Conservation (phyloP, 2,797 vertebrate genomes). For the Gymnodraco acuticeps region DNA sequence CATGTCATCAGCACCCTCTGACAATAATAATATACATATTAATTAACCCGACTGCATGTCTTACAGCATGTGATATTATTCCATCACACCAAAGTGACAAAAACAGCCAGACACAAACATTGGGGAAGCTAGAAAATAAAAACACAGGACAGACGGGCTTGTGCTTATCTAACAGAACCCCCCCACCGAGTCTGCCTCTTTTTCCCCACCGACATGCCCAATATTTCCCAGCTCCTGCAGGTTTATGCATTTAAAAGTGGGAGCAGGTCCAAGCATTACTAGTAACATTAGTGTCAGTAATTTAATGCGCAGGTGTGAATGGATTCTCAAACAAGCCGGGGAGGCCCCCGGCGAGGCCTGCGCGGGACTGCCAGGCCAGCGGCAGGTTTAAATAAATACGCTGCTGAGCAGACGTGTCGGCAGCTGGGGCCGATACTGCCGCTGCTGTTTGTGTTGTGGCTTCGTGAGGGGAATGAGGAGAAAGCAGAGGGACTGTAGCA, state of each 20-base stretch:
- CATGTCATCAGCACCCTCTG: constrained; percentile 34
- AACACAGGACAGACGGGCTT: constrained; percentile 42
- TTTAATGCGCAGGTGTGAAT: constrained; percentile 88
- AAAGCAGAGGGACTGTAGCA: constrained; percentile 43
- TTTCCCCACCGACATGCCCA: constrained; percentile 47
- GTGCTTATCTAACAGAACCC: constrained; percentile 63
- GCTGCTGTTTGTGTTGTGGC: constrained; percentile 79
- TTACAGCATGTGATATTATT: constrained; percentile 57
- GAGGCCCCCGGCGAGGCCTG: constrained; percentile 76
- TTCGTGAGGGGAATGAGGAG: constrained; percentile 66
- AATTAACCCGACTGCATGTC: constrained; percentile 33
- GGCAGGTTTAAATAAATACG: constrained; percentile 84
- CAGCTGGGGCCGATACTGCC: constrained; percentile 72
- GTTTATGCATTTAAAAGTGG: constrained; percentile 75
- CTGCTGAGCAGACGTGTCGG: constrained; percentile 79
- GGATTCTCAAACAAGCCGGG: constrained; percentile 85
- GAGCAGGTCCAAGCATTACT: constrained; percentile 82
- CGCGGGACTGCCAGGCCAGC: constrained; percentile 66
- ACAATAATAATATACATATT: constrained; percentile 67
- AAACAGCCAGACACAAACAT: constrained; percentile 56
- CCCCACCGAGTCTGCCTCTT: constrained; percentile 32
- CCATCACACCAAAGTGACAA: constrained; percentile 38
- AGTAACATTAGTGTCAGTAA: constrained; percentile 87
- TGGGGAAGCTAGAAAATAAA: constrained; percentile 47
- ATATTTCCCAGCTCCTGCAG: constrained; percentile 58